phyloP scores from a whole-genome alignment of 2,888 invertebrate species.

The Macaria liturata region DNA sequence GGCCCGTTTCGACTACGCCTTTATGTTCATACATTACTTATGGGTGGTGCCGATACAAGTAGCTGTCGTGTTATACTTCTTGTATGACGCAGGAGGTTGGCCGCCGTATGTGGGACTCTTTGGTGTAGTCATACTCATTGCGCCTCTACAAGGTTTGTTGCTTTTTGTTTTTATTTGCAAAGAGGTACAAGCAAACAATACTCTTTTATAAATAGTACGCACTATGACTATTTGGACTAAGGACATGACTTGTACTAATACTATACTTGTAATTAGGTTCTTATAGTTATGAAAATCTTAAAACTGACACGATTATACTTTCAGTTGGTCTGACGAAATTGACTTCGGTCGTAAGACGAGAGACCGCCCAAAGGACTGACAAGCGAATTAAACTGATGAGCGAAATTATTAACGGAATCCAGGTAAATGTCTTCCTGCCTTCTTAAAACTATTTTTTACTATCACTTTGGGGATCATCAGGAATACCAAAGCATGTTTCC shows the following conservation, averaged over 20 bases:
- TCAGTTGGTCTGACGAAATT: constrained; percentile 66
- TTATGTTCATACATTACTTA: constrained; percentile 88
- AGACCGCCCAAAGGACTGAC: constrained; percentile 91
- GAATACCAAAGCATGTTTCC: too few species aligned
- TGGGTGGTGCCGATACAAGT: constrained; percentile 91
- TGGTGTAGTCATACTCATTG: constrained; percentile 80
- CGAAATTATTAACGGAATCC: constrained; percentile 94
- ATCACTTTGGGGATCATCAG: too few species aligned
- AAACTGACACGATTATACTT: constrained; percentile 30
- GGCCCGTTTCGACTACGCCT: constrained; percentile 89
- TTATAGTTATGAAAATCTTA: too few species aligned
- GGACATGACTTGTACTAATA: too few species aligned
- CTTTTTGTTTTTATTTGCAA: background rate
- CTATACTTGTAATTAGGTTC: too few species aligned
- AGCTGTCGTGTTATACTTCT: constrained; percentile 73
- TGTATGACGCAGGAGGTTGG: constrained; percentile 61
- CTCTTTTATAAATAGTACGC: too few species aligned
- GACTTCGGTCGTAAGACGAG: constrained; percentile 62
- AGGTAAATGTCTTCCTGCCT: constrained; percentile 71
- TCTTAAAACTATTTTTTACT: too few species aligned
- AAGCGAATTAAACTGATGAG: constrained; percentile 92
- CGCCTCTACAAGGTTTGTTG: constrained; percentile 76
- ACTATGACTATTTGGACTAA: too few species aligned
- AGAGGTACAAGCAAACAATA: too few species aligned
- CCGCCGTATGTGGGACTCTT: constrained; percentile 71